Base-by-base conservation (phyloP, 2,113 vertebrate species). In the Canis aureus region DNA sequence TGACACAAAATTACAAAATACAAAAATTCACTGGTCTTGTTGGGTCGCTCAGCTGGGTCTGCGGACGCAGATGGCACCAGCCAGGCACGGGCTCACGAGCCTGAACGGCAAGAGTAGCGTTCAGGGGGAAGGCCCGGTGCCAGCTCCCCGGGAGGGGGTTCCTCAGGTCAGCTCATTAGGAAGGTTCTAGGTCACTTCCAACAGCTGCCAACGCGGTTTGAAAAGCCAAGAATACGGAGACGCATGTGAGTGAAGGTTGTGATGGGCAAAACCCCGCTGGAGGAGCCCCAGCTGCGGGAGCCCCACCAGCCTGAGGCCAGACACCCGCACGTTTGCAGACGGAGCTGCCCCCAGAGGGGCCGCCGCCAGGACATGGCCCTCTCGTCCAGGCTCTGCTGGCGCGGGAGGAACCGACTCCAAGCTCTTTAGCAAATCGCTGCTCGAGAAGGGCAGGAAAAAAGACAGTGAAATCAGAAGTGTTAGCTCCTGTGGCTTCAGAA, bases 321-420 rank as follows among this genome's bases (percentile, higher is more conserved):
- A 29, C 11, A 9, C 25, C 0, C 4, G 25, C 1, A 0, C 1
- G 2, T 78, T 9, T 2, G 43, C 3, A 10, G 2, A 51, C 0
- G 3, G 25, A 17, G 27, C 0, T 17, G 29, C 43, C 43, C n/a
- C 11, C 20, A 27, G 38, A 29, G 35, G 16, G 12, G 17, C 11
- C 49, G 0, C 1, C 4, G 11, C 22, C 51, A 3, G 7, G 57
- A 32, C 69, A 38, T 43, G 66, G 15, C 0, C 13, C 13, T 55
- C 35, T 9, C 53, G 13, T 1, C 57, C 69, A 1, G 8, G 7
- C 10, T n/a, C 64, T 12, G 43, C 35, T 15, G 5, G 53, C 7
- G 43, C 3, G 32, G 25, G 91, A 35, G 22, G 1, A 32, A 23
- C 4, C 20, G n/a, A 23, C 10, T 53, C 43, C 12, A 2, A 16